Conservation (phyloP, 35 echinoderm and acorn worm species). For the Apostichopus japonicus region DNA sequence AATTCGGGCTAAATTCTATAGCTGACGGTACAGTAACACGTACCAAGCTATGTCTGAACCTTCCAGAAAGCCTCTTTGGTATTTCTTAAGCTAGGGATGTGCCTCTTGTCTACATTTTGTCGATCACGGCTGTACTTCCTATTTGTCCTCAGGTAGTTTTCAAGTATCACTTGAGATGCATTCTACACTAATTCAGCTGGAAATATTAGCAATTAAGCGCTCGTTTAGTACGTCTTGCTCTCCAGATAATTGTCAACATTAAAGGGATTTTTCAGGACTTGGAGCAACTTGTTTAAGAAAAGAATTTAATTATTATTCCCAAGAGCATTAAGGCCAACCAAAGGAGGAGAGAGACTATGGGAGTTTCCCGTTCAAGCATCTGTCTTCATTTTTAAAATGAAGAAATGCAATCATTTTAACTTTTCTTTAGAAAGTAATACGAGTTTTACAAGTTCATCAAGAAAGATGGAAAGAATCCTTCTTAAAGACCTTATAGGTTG, state of each 20-base stretch:
- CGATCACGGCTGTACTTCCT: background rate
- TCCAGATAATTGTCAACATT: background rate
- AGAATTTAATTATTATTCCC: background rate
- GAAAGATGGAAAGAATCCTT: no score
- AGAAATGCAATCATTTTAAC: no score
- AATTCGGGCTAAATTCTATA: no score
- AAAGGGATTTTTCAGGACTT: background rate
- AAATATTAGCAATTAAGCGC: background rate
- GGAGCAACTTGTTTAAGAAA: background rate
- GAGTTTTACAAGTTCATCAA: no score
- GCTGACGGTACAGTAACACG: no score
- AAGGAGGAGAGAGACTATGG: background rate
- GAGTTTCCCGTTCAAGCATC: background rate
- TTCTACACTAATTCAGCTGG: background rate
- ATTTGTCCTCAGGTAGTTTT: background rate
- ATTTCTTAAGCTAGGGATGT: background rate
- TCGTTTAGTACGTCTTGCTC: background rate
- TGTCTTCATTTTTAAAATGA: background rate
- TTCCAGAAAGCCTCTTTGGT: background rate
- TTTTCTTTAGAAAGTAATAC: no score
- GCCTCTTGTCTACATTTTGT: background rate
- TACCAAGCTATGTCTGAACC: no score
- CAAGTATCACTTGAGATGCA: background rate
- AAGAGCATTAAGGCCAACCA: background rate
- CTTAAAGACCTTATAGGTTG: no score